Evolutionary conservation across 2,888 invertebrate genomes (phyloP), one percentile per base, ranked within the genome.

Genomic region (Aquatica leii): DNA sequence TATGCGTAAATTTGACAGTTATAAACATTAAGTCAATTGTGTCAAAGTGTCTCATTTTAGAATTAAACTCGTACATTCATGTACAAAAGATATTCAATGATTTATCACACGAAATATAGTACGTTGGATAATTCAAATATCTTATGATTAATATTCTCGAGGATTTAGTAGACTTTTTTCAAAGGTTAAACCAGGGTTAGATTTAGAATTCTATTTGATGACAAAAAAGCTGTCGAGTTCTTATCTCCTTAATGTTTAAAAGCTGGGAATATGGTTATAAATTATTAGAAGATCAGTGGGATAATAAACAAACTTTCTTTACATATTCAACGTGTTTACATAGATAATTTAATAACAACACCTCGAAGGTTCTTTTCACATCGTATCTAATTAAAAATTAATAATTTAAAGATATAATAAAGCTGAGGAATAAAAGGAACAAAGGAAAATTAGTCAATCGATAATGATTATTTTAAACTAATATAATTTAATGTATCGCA

Each of bases 141-240:
- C 59, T 59, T 46, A 59, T 59, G 59, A 59, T 59, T 59, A 59
- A 59, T 59, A 59, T 21, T 59, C 18, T 17, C 20, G 41, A 31
- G 43, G 59, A 40, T 49, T 58, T 15, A 21, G 37, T 3, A 41
- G 34, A n/a, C 24, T 40, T 58, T 58, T 51, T n/a, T 17, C 18
- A 40, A 24, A n/a, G 17, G 34, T 34, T 50, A 21, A n/a, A 4
- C 17, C 58, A 17, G 40, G 49, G 51, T 49, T 9, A 43, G 50
- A 12, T 55, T 55, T 24, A 20, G 21, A 17, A 21, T 46, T 34
- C 20, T 20, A 53, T 49, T 49, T 49, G 9, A 8, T 50, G 15
- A 34, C 50, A 50, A 34, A 50, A 50, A 50, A 15, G 2, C 14
- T 34, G 50, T 50, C 49, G n/a, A 24, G 24, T 20, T 12, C 5